Evolutionary conservation across 2,113 vertebrate genomes (phyloP).

Genomic region (Cyprinodon variegatus): DNA sequence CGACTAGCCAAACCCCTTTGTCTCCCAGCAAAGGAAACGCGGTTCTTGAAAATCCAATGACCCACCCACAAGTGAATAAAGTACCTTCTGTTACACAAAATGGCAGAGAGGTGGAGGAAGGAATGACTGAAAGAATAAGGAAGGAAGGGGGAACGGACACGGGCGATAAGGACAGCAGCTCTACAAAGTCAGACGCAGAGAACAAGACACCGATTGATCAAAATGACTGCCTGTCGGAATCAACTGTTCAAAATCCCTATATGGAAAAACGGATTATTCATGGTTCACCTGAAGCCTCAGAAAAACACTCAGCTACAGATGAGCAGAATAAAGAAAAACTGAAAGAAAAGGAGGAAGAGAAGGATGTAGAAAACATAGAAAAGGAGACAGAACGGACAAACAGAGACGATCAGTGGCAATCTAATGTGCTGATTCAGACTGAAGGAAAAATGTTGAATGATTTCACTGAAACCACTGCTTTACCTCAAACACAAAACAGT

Average conservation of each 20-base stretch:
- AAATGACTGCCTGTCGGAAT: conserved; percentile 45
- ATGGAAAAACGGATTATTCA: conserved; percentile 18
- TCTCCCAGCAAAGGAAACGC: conserved; percentile 43
- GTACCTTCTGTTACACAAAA: conserved; percentile 69
- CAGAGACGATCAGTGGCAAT: conserved; percentile 9
- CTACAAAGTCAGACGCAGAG: conserved; percentile 31
- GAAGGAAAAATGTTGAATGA: conserved; percentile 22
- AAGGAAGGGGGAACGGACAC: conserved; percentile 8
- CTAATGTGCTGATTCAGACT: conserved; percentile 24
- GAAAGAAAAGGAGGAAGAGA: conserved; percentile 15
- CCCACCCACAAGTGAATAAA: conserved; percentile 42
- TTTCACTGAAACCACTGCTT: conserved; percentile 16
- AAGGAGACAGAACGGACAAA: conserved; percentile 24
- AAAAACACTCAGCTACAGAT: conserved; percentile 1
- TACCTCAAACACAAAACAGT: conserved; percentile 4
- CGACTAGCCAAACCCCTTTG: conserved; percentile 36
- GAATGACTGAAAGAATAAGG: conserved; percentile 15
- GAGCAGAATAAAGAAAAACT: conserved; percentile 23
- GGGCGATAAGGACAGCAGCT: conserved; percentile 23
- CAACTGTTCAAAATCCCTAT: conserved; percentile 21
- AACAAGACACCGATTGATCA: conserved; percentile 36
- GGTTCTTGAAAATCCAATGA: conserved; percentile 54
- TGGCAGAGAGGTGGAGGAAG: conserved; percentile 66
- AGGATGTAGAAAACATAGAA: conserved; percentile 31
- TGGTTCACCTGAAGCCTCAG: conserved; percentile 24